These are phyloP conservation scores for Ditula angustiorana DNA, from an alignment of 2,888 invertebrate genomes.

Conservation along the genomic window DNA sequence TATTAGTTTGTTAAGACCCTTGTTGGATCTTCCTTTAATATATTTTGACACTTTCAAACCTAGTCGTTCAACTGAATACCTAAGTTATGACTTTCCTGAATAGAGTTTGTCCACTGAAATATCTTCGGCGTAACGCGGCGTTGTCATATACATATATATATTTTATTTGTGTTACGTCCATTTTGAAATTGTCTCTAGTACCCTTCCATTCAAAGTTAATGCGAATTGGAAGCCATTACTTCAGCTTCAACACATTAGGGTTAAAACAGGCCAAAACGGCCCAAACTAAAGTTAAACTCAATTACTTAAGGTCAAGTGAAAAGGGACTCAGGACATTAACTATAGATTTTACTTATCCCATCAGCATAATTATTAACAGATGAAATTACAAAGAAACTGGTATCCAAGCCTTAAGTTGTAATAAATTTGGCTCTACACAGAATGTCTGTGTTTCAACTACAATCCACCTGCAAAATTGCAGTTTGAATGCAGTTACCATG, in stretches of 20 bases:
- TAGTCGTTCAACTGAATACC: too few relatives aligned
- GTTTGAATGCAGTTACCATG: too few relatives aligned
- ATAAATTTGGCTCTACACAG: background rate
- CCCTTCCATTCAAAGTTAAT: background rate
- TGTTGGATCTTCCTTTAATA: too few relatives aligned
- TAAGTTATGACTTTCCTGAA: too few relatives aligned
- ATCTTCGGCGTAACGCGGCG: background rate
- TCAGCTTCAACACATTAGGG: conserved; percentile 18
- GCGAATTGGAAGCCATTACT: conserved; percentile 1
- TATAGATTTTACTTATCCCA: conserved; percentile 1
- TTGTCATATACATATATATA: too few relatives aligned
- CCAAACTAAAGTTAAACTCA: conserved; percentile 17
- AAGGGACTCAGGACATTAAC: conserved; percentile 5
- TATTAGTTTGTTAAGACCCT: too few relatives aligned
- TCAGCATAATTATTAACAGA: background rate
- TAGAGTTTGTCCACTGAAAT: too few relatives aligned
- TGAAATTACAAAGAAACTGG: background rate
- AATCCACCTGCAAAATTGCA: too few relatives aligned
- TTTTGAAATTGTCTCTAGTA: background rate
- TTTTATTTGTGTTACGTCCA: background rate
- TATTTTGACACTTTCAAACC: too few relatives aligned
- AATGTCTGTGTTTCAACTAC: too few relatives aligned
- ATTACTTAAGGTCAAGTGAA: conserved; percentile 13
- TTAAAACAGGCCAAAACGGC: conserved; percentile 10
- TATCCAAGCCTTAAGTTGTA: background rate